Evolutionary conservation across 2,888 invertebrate species (phyloP), one percentile per base, ranked within the genome.

Genomic region (Chalcis sispes): DNA sequence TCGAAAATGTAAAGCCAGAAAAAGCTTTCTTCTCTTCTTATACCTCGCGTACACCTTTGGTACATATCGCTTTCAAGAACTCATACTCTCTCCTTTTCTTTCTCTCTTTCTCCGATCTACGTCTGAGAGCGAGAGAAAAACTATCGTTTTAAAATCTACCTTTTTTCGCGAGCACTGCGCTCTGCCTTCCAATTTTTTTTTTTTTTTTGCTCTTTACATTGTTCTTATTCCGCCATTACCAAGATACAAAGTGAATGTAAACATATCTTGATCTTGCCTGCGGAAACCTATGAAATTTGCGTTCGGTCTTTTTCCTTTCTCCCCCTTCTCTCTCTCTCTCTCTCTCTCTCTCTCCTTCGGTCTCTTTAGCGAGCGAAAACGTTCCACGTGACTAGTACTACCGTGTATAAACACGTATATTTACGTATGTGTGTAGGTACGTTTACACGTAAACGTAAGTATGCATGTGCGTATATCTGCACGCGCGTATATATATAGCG

Each of bases 131-230:
- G 18, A 52, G 42, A 36, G 56, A 23, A 32, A 67, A 65, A 42
- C 54, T 72, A 76, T 76, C 72, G 72, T 1, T 54, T 65, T 40
- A 36, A 67, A 76, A 72, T 72, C 72, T 70, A 40, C 61, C 54
- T 66, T 67, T n/a, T 76, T 76, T 71, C 62, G 50, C 83, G 81
- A 86, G 82, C 81, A 80, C 85, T 82, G 85, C 80, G 78, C 84
- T 13, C 13, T 32, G 27, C 18, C 62, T 42, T 48, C 61, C 27
- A 18, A 18, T n/a, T n/a, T 23, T 4, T 13, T 4, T 42, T 13
- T 13, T 1, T 65, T 73, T 73, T 77, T 74, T 58, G 64, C 32
- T 71, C 65, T 62, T 52, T 54, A 67, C 71, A 75, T 75, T 77
- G 74, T 77, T 75, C 71, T 77, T 77, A 77, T 77, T 74, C 72